Evolutionary conservation across 1,140 invertebrate species (phyloP).

Genomic region (Penaeus vannamei): DNA sequence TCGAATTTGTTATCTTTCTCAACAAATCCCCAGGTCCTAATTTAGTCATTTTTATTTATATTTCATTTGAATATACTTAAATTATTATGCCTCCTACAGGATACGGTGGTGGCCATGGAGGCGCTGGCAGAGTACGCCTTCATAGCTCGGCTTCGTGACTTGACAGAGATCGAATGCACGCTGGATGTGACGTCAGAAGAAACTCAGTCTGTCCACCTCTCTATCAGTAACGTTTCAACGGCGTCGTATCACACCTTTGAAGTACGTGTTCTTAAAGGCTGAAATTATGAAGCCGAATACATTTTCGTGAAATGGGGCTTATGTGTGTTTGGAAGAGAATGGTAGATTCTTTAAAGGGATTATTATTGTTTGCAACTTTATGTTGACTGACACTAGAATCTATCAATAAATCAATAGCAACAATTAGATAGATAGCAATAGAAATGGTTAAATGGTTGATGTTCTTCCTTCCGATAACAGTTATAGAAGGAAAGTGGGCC

Average conservation of each 20-base stretch:
- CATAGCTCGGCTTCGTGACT: conserved; percentile 75
- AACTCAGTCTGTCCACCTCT: background rate
- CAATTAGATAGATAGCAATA: too few relatives aligned
- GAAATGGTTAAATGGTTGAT: too few relatives aligned
- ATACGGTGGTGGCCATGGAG: conserved; percentile 77
- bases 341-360: too few relatives aligned
- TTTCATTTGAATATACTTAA: background rate
- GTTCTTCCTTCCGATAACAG: too few relatives aligned
- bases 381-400: too few relatives aligned
- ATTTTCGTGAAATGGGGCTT: background rate
- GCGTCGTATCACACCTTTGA: conserved; percentile 37
- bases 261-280: background rate
- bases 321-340: background rate
- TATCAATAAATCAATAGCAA: too few relatives aligned
- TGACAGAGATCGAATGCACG: conserved; percentile 75
- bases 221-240: conserved; percentile 40
- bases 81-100: conserved; percentile 67
- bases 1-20: too few relatives aligned
- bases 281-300: background rate
- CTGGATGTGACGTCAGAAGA: conserved; percentile 45
- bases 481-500: too few relatives aligned
- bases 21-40: background rate
- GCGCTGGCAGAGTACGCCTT: conserved; percentile 77
- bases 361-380: too few relatives aligned
- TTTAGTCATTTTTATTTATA: background rate